Evolutionary conservation across 2,797 vertebrate species (phyloP), one percentile per base, ranked within the genome.

Genomic region (Thaleichthys pacificus): DNA sequence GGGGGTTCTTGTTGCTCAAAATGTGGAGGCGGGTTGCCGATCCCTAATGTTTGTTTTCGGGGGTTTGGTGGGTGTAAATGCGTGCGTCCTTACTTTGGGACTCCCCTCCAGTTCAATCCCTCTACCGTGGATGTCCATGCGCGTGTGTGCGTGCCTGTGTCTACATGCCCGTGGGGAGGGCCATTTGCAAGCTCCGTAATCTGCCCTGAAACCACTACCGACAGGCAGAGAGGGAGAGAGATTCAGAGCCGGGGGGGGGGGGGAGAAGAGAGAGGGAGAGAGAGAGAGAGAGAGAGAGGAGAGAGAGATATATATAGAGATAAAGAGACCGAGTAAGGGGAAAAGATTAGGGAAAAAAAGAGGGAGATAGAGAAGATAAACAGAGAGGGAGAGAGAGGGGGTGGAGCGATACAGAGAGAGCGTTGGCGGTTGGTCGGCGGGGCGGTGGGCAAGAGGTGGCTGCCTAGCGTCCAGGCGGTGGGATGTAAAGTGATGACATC

Each of bases 401-500:
- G 11, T n/a, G 22, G 21, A 42, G 7, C 54, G 47, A 26, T 26
- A 19, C 42, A 28, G 47, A 49, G 54, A 12, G 32, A 51, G 38
- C 9, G 12, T 6, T 61, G 5, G 21, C 58, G 19, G 15, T 7
- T 54, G 66, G 54, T 68, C 8, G 49, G 28, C 24, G 21, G 21
- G 8, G 24, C 26, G 24, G 60, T 47, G 32, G 28, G 24, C 22
- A 61, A 22, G 28, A 26, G 64, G 61, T 35, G 74, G 66, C 64
- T 76, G 68, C 63, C 82, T 79, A 79, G 73, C 77, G 76, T 79
- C 68, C 75, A 71, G 74, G 66, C 54, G 71, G 68, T 66, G 66
- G 63, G 76, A 76, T 78, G 74, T 67, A 81, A 69, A 80, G 73
- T 74, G 77, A 80, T 73, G 51, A 35, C 35, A 56, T 73, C 69